phyloP scores from a whole-genome alignment of 2,888 invertebrate genomes.

The Selenia dentaria region DNA sequence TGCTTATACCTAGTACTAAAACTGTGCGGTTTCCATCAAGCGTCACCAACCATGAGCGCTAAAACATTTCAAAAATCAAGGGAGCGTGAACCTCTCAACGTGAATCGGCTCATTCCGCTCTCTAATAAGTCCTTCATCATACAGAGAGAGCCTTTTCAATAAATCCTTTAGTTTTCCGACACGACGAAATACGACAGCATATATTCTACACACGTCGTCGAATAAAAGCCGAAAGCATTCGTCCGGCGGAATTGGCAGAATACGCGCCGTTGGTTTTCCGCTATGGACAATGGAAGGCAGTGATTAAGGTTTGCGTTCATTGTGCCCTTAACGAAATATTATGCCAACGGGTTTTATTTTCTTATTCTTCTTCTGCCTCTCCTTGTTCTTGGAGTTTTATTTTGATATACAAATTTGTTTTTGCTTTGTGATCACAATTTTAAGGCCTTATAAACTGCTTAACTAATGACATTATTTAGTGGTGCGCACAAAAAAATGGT shows the following conservation, averaged over 20 bases:
- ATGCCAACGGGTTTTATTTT: not conserved
- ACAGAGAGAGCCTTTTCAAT: constrained; percentile 41
- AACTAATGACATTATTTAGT: too few relatives aligned
- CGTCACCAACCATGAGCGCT: not conserved
- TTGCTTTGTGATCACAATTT: too few relatives aligned
- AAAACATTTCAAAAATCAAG: constrained; percentile 9
- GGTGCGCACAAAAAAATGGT: too few relatives aligned
- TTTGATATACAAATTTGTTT: too few relatives aligned
- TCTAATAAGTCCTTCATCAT: constrained; percentile 18
- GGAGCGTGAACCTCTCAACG: constrained; percentile 12
- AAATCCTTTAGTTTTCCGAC: constrained; percentile 38
- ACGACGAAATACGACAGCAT: constrained; percentile 27
- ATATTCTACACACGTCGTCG: constrained; percentile 45
- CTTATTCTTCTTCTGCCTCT: too few relatives aligned
- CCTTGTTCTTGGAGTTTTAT: too few relatives aligned
- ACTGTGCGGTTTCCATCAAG: too few relatives aligned
- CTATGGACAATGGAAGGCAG: constrained; percentile 25
- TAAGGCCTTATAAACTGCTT: too few relatives aligned
- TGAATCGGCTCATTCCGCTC: constrained; percentile 10
- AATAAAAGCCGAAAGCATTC: constrained; percentile 45
- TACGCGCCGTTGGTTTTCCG: constrained; percentile 42
- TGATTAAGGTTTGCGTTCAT: constrained; percentile 10
- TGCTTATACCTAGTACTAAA: too few relatives aligned
- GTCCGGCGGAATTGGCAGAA: constrained; percentile 43
- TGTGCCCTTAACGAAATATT: not conserved